A percentile compares a stretch with the other conserved stretches of the same genome.
Conservation (phyloP, 2,888 invertebrate species). For the Apamea anceps region DNA sequence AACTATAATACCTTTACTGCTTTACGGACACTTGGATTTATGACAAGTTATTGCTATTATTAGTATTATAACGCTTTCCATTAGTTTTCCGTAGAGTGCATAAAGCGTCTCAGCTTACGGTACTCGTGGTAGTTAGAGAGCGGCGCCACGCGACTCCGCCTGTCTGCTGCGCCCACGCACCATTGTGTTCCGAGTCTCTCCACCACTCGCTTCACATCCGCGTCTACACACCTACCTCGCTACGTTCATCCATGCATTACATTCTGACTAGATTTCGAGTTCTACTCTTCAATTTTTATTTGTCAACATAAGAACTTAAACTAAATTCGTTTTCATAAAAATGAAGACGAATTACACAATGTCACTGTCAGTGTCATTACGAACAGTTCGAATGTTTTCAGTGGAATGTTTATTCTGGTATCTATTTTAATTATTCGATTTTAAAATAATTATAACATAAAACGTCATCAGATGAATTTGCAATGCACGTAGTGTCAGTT, state of each 20-base stretch:
- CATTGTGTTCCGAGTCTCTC: constrained; percentile 61
- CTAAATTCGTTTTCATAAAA: constrained; percentile 35
- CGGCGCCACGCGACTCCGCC: constrained; percentile 62
- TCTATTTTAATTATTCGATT: constrained; percentile 25
- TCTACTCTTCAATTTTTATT: constrained; percentile 25
- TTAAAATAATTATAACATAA: constrained; percentile 9
- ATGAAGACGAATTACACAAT: constrained; percentile 56
- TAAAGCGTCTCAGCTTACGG: constrained; percentile 77
- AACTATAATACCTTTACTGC: background rate
- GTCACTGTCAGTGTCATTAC: constrained; percentile 65
- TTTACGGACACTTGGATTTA: constrained; percentile 9
- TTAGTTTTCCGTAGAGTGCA: constrained; percentile 55
- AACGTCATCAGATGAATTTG: constrained; percentile 7
- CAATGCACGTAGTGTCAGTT: constrained; percentile 8
- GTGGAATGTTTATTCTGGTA: constrained; percentile 59
- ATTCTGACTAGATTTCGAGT: constrained; percentile 49
- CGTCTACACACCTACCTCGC: constrained; percentile 55
- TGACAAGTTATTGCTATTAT: constrained; percentile 27
- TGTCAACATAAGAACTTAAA: constrained; percentile 50
- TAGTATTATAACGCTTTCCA: constrained; percentile 39
- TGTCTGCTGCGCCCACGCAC: constrained; percentile 65
- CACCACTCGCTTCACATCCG: constrained; percentile 60
- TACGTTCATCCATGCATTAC: constrained; percentile 34
- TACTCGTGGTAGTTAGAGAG: constrained; percentile 80
- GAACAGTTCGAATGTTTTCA: constrained; percentile 56